Conservation (phyloP, 2,113 vertebrate genomes). For the Ophiodon elongatus region DNA sequence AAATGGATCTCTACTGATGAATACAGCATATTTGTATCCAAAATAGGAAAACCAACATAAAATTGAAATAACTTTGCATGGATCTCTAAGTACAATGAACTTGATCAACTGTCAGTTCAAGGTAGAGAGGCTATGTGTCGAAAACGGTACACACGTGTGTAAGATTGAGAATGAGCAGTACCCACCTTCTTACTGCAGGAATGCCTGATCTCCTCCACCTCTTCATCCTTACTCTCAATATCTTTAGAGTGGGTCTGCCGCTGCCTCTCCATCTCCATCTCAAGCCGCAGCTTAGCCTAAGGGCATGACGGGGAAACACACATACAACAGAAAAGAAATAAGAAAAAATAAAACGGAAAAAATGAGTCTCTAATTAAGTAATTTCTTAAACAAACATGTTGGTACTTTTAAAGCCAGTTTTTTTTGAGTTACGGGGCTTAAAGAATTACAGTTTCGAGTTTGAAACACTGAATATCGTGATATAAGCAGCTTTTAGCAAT, state of each 20-base stretch:
- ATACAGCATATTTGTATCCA: slow-evolving; percentile 10
- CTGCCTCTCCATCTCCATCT: slow-evolving; percentile 98
- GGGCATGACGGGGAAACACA: slow-evolving; percentile 19
- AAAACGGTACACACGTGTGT: neutral
- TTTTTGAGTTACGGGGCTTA: neutral
- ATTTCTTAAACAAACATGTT: neutral
- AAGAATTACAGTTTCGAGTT: neutral
- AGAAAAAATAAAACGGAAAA: neutral
- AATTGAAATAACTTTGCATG: neutral
- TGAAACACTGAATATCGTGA: neutral
- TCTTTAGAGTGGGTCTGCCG: slow-evolving; percentile 96
- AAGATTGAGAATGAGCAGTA: slow-evolving; percentile 10
- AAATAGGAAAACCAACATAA: neutral
- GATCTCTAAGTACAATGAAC: neutral
- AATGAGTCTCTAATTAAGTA: neutral
- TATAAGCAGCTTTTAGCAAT: slow-evolving; percentile 2
- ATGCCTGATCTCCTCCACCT: slow-evolving; percentile 95
- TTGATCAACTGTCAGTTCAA: slow-evolving; percentile 10
- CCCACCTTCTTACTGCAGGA: slow-evolving; percentile 97
- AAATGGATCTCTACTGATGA: slow-evolving; percentile 5
- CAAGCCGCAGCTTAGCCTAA: slow-evolving; percentile 95
- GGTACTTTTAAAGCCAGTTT: neutral
- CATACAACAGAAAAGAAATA: neutral
- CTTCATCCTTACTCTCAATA: slow-evolving; percentile 95
- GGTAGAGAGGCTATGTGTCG: slow-evolving; percentile 1